Evolutionary conservation across 2,797 vertebrate species (phyloP).

Genomic region (Danio jaintianensis): DNA sequence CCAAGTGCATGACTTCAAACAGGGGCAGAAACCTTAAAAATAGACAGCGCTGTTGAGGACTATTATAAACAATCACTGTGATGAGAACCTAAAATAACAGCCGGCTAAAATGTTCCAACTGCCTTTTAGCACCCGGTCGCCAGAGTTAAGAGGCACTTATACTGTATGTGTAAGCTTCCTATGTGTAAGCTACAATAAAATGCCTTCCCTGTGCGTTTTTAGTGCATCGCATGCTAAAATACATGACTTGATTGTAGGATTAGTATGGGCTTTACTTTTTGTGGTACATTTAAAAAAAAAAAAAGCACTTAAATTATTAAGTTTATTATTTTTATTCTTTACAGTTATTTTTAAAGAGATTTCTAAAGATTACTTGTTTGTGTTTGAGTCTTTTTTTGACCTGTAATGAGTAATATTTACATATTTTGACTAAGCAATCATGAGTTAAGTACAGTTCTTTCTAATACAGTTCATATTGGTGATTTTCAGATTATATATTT

Average conservation of each 20-base stretch:
- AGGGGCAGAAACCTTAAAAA: constrained; percentile 57
- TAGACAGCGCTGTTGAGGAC: constrained; percentile 53
- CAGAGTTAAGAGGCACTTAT: constrained; percentile 27
- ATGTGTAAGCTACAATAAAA: neutral
- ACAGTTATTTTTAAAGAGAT: too few relatives aligned
- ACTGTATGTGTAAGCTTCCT: neutral
- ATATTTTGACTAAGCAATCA: too few relatives aligned
- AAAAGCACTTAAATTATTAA: too few relatives aligned
- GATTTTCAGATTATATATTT: too few relatives aligned
- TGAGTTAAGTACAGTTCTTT: too few relatives aligned
- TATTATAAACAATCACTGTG: constrained; percentile 62
- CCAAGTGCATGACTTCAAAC: constrained; percentile 49
- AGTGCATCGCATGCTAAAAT: neutral
- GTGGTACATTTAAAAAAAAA: neutral
- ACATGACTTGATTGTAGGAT: neutral
- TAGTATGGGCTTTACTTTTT: neutral
- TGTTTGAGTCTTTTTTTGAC: too few relatives aligned
- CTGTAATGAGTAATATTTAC: too few relatives aligned
- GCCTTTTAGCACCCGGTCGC: constrained; percentile 37
- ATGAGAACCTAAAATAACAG: constrained; percentile 58
- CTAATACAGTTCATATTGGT: too few relatives aligned
- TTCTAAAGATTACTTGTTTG: too few relatives aligned
- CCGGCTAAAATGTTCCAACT: constrained; percentile 53
- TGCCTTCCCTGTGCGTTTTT: neutral
- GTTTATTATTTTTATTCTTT: too few relatives aligned